These are phyloP conservation scores for Aethes cnicana DNA, from an alignment of 2,888 invertebrate genomes.

Conservation along the genomic window DNA sequence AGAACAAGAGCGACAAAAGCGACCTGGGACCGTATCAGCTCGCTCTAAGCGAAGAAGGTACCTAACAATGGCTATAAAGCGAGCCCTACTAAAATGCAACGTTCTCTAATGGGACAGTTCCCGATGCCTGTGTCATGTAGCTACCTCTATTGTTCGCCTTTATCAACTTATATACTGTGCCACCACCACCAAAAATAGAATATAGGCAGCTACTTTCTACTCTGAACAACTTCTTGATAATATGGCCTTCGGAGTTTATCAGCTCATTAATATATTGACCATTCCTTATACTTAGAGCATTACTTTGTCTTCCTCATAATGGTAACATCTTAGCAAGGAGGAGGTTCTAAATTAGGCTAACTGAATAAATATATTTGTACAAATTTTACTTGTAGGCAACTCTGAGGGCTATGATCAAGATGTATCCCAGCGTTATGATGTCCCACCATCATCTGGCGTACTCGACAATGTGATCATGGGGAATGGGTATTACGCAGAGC, in stretches of 20 bases:
- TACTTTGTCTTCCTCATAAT: too few relatives aligned
- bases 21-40: conserved; percentile 78
- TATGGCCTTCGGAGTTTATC: too few relatives aligned
- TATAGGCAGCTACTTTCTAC: too few relatives aligned
- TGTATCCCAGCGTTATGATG: conserved; percentile 67
- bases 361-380: too few relatives aligned
- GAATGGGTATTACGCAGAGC: conserved; percentile 83
- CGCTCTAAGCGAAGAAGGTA: conserved; percentile 80
- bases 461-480: conserved; percentile 84
- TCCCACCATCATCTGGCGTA: conserved; percentile 64
- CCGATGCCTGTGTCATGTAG: conserved; percentile 25
- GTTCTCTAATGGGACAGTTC: conserved; percentile 30
- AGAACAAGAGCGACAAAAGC: conserved; percentile 81
- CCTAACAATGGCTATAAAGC: conserved; percentile 38
- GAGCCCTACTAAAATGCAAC: conserved; percentile 32
- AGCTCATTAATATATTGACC: too few relatives aligned
- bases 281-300: too few relatives aligned
- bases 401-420: conserved; percentile 70
- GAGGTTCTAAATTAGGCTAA: too few relatives aligned
- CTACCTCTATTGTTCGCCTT: conserved; percentile 19
- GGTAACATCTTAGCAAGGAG: too few relatives aligned
- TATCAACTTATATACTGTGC: conserved; percentile 21
- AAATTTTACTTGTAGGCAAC: conserved; percentile 72
- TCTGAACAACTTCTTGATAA: too few relatives aligned
- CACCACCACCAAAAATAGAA: conserved; percentile 14